Percentiles rank a stretch among this genome's conserved stretches.
phyloP scores from a whole-genome alignment of 2,888 invertebrate genomes.

The Hirtodrosophila histrioides region DNA sequence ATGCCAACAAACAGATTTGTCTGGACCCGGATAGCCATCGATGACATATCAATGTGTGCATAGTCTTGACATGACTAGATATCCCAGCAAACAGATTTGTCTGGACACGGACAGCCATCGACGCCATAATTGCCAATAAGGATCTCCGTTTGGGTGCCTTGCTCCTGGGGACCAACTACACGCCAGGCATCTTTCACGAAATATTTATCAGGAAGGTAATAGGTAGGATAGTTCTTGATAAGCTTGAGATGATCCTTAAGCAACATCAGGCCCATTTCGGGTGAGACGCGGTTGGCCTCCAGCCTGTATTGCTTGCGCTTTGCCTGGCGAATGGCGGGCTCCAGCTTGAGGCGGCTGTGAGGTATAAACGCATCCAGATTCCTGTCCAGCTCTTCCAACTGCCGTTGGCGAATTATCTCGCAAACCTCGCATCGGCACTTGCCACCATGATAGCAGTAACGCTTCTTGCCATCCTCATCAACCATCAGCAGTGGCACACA shows the following conservation, averaged over 20 bases:
- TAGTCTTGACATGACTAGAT: conserved; percentile 31
- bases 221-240: conserved; percentile 34
- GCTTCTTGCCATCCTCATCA: conserved; percentile 58
- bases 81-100: conserved; percentile 65
- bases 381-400: conserved; percentile 46
- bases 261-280: conserved; percentile 38
- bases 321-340: conserved; percentile 53
- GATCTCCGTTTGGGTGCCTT: conserved; percentile 61
- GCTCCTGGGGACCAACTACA: conserved; percentile 36
- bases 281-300: conserved; percentile 31
- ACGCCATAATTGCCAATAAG: conserved; percentile 57
- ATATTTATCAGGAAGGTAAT: conserved; percentile 60
- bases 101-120: conserved; percentile 65
- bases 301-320: conserved; percentile 54
- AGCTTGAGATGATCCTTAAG: conserved; percentile 50
- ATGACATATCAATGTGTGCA: conserved; percentile 3
- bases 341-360: conserved; percentile 37
- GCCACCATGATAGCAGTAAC: conserved; percentile 72
- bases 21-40: conserved; percentile 47
- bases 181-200: conserved; percentile 23
- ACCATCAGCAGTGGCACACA: conserved; percentile 67
- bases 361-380: conserved; percentile 45
- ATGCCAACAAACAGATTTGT: conserved; percentile 65
- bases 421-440: conserved; percentile 60
- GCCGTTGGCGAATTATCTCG: conserved; percentile 22